Evolutionary conservation across 2,888 invertebrate species (phyloP).

Genomic region (Polyploca ridens): DNA sequence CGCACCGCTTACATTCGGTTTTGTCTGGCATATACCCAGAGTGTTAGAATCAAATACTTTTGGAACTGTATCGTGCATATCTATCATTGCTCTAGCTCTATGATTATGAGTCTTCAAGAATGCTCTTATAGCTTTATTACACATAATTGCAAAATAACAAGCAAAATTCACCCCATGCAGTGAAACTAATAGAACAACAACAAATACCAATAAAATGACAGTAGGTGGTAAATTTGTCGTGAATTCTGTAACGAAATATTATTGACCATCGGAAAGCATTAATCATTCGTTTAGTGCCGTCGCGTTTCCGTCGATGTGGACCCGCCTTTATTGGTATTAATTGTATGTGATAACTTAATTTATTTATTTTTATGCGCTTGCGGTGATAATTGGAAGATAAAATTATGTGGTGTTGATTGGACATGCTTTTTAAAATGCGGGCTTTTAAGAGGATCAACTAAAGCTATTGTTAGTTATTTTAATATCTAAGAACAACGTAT

Average conservation of each 20-base stretch:
- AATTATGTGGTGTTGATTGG: background rate
- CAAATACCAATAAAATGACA: background rate
- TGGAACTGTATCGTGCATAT: too few relatives aligned
- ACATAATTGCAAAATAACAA: background rate
- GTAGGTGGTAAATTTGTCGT: background rate
- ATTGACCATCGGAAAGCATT: constrained; percentile 25
- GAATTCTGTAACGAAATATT: constrained; percentile 16
- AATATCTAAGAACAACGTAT: too few relatives aligned
- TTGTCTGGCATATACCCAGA: too few relatives aligned
- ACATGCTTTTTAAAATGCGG: background rate
- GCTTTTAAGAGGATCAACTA: background rate
- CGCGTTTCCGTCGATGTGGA: constrained; percentile 37
- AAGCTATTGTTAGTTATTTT: constrained; percentile 10
- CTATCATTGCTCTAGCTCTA: too few relatives aligned
- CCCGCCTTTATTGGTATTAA: constrained; percentile 56
- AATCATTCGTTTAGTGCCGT: constrained; percentile 31
- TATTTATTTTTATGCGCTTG: constrained; percentile 21
- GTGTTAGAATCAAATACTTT: too few relatives aligned
- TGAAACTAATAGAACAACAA: background rate
- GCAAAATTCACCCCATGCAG: background rate
- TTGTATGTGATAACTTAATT: constrained; percentile 44
- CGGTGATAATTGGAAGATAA: constrained; percentile 6
- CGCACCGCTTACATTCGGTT: too few relatives aligned
- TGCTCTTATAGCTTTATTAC: too few relatives aligned
- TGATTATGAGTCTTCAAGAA: too few relatives aligned